phyloP scores from a whole-genome alignment of 1,140 invertebrate species.

The Cylas formicarius region DNA sequence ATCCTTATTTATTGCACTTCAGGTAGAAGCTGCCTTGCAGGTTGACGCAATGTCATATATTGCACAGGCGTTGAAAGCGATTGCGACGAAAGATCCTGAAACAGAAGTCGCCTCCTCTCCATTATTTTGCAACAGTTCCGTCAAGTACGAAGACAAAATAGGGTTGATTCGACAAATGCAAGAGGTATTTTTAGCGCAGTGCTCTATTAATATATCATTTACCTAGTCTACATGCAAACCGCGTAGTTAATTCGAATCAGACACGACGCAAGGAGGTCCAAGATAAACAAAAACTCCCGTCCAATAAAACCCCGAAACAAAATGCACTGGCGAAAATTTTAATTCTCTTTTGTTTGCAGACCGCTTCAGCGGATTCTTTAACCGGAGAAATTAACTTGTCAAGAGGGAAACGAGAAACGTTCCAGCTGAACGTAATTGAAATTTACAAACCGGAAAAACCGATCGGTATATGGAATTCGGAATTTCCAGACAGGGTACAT shows the following conservation, averaged over 20 bases:
- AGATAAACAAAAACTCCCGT: too few species aligned
- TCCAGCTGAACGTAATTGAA: constrained; percentile 15
- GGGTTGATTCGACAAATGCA: constrained; percentile 16
- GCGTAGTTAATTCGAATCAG: constrained; percentile 7
- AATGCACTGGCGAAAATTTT: background rate
- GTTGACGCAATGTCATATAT: constrained; percentile 70
- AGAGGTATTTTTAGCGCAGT: constrained; percentile 20
- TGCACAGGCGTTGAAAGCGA: constrained; percentile 52
- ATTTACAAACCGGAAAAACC: constrained; percentile 1
- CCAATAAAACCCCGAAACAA: too few species aligned
- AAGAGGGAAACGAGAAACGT: constrained; percentile 13
- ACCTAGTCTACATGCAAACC: background rate
- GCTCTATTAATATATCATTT: constrained; percentile 14
- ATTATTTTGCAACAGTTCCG: constrained; percentile 49
- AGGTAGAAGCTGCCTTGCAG: constrained; percentile 65
- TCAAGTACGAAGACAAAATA: constrained; percentile 42
- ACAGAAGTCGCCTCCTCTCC: constrained; percentile 36
- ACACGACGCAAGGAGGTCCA: too few species aligned
- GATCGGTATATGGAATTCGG: constrained; percentile 11
- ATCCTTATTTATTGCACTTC: too few species aligned
- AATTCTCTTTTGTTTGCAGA: constrained; percentile 8
- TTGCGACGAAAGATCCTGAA: constrained; percentile 31
- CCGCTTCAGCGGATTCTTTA: constrained; percentile 1
- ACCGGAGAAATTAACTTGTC: constrained; percentile 12
- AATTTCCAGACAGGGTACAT: constrained; percentile 10